A percentile compares a stretch with the other conserved stretches of the same genome.
These are phyloP conservation scores for Tethea ocularis DNA, from an alignment of 2,888 invertebrate genomes.

Conservation along the genomic window DNA sequence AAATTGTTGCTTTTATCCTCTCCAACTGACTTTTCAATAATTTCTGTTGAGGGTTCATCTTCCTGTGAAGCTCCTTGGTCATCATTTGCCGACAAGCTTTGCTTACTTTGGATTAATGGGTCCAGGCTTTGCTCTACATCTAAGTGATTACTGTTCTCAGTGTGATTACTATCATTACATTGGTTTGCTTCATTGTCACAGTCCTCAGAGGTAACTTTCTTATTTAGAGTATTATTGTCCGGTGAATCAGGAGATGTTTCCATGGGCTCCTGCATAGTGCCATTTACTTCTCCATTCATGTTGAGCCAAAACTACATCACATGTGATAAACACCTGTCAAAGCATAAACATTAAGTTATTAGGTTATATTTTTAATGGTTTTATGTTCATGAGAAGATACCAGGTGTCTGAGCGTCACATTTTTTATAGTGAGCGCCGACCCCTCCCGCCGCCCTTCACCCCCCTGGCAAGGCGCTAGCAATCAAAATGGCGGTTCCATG, in stretches of 20 bases:
- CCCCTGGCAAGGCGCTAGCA: constrained; percentile 72
- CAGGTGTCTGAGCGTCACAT: constrained; percentile 62
- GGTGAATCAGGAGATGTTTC: constrained; percentile 41
- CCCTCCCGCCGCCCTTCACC: constrained; percentile 58
- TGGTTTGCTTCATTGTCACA: constrained; percentile 33
- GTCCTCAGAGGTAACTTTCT: constrained; percentile 30
- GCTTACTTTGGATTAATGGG: neutral
- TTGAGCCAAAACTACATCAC: constrained; percentile 58
- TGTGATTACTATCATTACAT: constrained; percentile 42
- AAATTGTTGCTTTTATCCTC: constrained; percentile 34
- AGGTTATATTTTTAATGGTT: constrained; percentile 52
- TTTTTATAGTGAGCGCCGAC: constrained; percentile 62
- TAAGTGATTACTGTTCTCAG: constrained; percentile 38
- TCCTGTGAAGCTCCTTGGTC: neutral
- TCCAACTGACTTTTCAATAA: constrained; percentile 22
- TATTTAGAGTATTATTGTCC: constrained; percentile 23
- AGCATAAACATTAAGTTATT: constrained; percentile 45
- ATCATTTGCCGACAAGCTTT: neutral
- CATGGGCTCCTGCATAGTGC: constrained; percentile 65
- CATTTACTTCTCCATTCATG: constrained; percentile 73
- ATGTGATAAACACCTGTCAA: constrained; percentile 64
- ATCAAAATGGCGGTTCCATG: constrained; percentile 80
- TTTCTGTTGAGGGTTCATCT: constrained; percentile 14
- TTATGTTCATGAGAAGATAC: constrained; percentile 51
- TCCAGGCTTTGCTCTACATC: constrained; percentile 13